A percentile compares a stretch with the other conserved stretches of the same genome.
Evolutionary conservation across 2,888 invertebrate species (phyloP).

Genomic region (Gasteruption jaculator): DNA sequence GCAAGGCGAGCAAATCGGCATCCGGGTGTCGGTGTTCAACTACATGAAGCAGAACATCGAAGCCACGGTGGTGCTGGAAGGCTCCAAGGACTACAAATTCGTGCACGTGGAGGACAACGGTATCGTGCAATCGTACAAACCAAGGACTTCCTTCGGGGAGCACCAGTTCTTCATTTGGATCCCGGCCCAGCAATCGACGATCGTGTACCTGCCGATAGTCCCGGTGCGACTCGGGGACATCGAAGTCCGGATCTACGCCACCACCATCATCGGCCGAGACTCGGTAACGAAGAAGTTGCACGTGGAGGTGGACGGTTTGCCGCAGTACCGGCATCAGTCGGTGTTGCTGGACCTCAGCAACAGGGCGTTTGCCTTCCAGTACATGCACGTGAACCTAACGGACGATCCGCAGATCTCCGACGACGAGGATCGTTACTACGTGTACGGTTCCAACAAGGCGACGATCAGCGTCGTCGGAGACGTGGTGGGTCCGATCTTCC

Average conservation of each 20-base stretch:
- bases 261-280: constrained; percentile 70
- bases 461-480: constrained; percentile 82
- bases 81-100: constrained; percentile 83
- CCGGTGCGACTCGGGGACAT: constrained; percentile 75
- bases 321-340: constrained; percentile 89
- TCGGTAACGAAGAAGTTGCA: constrained; percentile 61
- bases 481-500: constrained; percentile 89
- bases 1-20: constrained; percentile 91
- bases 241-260: constrained; percentile 71
- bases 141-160: constrained; percentile 86
- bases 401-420: constrained; percentile 91
- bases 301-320: constrained; percentile 86
- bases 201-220: constrained; percentile 88
- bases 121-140: constrained; percentile 79
- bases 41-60: constrained; percentile 82
- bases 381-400: constrained; percentile 93
- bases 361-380: constrained; percentile 86
- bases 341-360: constrained; percentile 88
- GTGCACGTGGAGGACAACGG: constrained; percentile 89
- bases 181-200: constrained; percentile 69
- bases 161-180: constrained; percentile 93
- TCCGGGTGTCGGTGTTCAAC: constrained; percentile 90
- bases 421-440: constrained; percentile 85
- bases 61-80: constrained; percentile 80
- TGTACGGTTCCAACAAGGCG: constrained; percentile 88